phyloP scores from a whole-genome alignment of 2,797 vertebrate genomes.

The Halcyon leucocephala region DNA sequence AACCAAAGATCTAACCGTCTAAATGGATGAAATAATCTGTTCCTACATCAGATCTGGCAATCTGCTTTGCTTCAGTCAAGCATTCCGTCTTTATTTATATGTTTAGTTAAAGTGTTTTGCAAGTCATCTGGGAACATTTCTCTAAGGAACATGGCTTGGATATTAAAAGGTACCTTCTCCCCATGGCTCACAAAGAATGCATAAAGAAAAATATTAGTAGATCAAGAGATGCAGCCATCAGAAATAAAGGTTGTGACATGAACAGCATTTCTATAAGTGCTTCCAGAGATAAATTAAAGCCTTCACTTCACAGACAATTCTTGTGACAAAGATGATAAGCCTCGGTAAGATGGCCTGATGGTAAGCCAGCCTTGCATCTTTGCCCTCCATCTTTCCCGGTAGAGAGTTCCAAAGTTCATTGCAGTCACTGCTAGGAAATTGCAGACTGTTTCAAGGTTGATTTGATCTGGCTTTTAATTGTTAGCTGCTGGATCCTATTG shows the following conservation, averaged over 20 bases:
- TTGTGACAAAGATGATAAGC: background rate
- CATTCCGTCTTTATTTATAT: background rate
- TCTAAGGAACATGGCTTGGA: background rate
- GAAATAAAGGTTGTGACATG: background rate
- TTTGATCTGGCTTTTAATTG: conserved; percentile 28
- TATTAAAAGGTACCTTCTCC: background rate
- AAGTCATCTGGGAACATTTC: background rate
- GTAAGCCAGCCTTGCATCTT: background rate
- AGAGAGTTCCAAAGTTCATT: background rate
- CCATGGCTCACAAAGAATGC: background rate
- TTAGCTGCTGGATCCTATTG: conserved; percentile 53
- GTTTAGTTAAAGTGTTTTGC: background rate
- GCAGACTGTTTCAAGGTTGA: conserved; percentile 50
- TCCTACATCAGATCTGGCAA: background rate
- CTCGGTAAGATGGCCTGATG: background rate
- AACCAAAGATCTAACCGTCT: background rate
- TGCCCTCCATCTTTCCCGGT: background rate
- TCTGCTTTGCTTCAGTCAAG: background rate
- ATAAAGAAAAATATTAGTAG: background rate
- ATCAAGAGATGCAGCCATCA: background rate
- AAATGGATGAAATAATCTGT: background rate
- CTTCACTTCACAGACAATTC: background rate
- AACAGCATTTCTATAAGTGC: background rate
- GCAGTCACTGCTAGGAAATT: conserved; percentile 31
- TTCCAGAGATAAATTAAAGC: background rate